A percentile compares a stretch with the other conserved stretches of the same genome.
These are phyloP conservation scores for Smithornis capensis DNA, from an alignment of 2,113 vertebrate genomes.

Conservation along the genomic window DNA sequence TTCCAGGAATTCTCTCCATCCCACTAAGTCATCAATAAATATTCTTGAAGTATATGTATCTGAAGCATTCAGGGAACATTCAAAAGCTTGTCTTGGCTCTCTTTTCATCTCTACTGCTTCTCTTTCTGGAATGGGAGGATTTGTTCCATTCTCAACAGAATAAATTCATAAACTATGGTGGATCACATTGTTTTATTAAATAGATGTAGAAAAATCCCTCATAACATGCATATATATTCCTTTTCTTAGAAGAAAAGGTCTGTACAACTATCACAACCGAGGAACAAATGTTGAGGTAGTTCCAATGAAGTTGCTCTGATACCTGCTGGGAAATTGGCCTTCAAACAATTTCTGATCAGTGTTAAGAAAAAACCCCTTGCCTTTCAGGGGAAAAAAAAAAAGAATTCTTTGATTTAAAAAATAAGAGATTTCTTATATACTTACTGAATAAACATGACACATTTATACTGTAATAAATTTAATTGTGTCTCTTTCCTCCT, in stretches of 20 bases:
- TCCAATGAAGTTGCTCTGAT: background rate
- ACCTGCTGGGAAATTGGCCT: background rate
- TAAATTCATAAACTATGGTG: background rate
- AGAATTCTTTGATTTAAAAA: conserved; percentile 29
- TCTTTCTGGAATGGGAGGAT: background rate
- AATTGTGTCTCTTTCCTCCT: conserved; percentile 26
- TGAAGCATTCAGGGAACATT: background rate
- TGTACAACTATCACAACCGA: background rate
- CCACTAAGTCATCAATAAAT: background rate
- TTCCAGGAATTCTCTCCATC: background rate
- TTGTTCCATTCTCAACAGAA: background rate
- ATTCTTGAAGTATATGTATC: background rate
- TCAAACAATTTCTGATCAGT: background rate
- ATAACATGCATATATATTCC: background rate
- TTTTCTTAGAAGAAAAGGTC: background rate
- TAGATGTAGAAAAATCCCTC: background rate
- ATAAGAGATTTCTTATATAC: conserved; percentile 1
- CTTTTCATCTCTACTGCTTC: background rate
- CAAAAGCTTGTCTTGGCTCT: background rate
- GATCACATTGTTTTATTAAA: background rate
- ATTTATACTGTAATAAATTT: conserved; percentile 54
- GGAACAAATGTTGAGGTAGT: background rate
- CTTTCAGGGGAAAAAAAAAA: background rate
- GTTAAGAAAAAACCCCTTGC: background rate
- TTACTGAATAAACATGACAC: conserved; percentile 52